Percentiles rank a stretch among this genome's conserved stretches.
phyloP scores from a whole-genome alignment of 2,113 vertebrate genomes.

The Paracanthobrama guichenoti region DNA sequence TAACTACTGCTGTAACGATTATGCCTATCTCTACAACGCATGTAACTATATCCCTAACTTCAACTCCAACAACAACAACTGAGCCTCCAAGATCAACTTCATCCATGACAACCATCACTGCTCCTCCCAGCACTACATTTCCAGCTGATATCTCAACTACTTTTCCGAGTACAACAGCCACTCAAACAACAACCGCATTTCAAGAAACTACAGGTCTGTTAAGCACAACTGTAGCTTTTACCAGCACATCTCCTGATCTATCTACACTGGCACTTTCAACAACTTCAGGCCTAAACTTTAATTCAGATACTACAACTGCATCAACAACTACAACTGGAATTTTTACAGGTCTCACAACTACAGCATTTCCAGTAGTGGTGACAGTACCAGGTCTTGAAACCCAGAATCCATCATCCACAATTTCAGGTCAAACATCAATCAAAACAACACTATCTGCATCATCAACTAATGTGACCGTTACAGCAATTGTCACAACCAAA shows the following conservation, averaged over 20 bases:
- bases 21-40: background rate
- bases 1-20: slow-evolving; percentile 9
- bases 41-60: background rate
- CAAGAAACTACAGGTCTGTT: background rate
- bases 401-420: background rate
- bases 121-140: background rate
- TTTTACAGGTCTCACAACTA: background rate
- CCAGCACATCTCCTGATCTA: background rate
- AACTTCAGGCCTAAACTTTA: background rate
- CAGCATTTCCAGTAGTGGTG: background rate
- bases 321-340: background rate
- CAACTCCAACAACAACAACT: slow-evolving; percentile 2
- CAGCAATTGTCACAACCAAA: background rate
- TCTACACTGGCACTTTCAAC: background rate
- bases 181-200: background rate
- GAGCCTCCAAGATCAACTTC: background rate
- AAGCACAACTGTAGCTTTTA: background rate
- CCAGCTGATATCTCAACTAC: background rate
- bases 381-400: background rate
- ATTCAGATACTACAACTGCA: background rate
- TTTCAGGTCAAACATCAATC: background rate
- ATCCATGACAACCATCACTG: background rate
- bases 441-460: background rate
- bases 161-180: background rate
- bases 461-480: background rate